These are phyloP conservation scores for Zaprionus obscuricornis DNA, from an alignment of 2,888 invertebrate genomes.

Conservation along the genomic window DNA sequence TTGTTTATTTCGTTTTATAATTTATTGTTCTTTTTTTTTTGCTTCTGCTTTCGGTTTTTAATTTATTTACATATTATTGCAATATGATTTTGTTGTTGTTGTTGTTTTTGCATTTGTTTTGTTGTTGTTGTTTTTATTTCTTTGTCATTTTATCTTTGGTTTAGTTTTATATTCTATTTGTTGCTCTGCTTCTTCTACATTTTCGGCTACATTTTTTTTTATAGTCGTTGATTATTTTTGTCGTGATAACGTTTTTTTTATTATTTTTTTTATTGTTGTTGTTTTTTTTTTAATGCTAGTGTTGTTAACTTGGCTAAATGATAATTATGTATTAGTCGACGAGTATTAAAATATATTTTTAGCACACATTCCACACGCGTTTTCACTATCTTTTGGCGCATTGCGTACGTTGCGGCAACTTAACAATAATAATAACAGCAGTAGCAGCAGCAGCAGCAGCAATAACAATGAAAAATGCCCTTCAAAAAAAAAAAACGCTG, in stretches of 20 bases:
- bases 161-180: constrained; percentile 53
- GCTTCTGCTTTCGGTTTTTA: constrained; percentile 41
- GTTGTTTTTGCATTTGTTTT: constrained; percentile 22
- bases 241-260: constrained; percentile 37
- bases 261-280: constrained; percentile 9
- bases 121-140: constrained; percentile 45
- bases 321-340: too few relatives aligned
- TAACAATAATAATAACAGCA: not conserved
- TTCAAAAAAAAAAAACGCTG: constrained; percentile 51
- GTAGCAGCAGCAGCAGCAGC: constrained; percentile 5
- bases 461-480: constrained; percentile 44
- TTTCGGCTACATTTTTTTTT: constrained; percentile 40
- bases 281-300: too few relatives aligned
- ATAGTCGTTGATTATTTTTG: constrained; percentile 7
- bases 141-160: constrained; percentile 73
- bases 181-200: constrained; percentile 14
- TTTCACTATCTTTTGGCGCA: constrained; percentile 31
- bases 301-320: too few relatives aligned
- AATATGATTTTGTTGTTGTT: constrained; percentile 15
- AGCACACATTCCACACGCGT: constrained; percentile 19
- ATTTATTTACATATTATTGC: constrained; percentile 34
- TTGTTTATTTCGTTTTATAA: constrained; percentile 30
- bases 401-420: constrained; percentile 33
- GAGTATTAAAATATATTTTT: constrained; percentile 30
- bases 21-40: constrained; percentile 41